Evolutionary conservation across 2,797 vertebrate species (phyloP), one percentile per base, ranked within the genome.

Genomic region (Poecilia gillii): DNA sequence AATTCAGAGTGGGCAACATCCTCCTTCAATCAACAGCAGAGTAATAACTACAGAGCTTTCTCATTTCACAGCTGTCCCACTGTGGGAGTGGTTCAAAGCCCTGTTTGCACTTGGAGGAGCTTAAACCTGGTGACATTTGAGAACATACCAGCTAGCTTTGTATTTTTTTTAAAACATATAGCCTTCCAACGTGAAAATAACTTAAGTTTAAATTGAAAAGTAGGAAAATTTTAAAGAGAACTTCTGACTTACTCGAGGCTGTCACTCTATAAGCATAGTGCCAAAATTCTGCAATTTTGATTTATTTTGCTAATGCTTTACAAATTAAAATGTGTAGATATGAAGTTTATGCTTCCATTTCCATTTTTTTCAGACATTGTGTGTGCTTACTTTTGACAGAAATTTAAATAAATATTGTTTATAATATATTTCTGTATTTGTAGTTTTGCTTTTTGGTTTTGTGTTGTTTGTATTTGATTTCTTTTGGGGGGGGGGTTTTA

Each of bases 41-140:
- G 57, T 62, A 76, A 82, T 82, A 81, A 80, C 85, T 64, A 13
- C 5, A 45, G 20, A 39, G 13, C 25, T 33, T 83, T 46, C 55
- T 81, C 88, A 86, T 83, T 66, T 28, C 76, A 41, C 93, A 95
- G 92, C 94, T 96, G 93, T 94, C 83, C 55, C 9, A 7, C 53
- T 73, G 7, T 85, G 81, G 91, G 87, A 91, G 92, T 80, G 84
- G 85, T 86, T 9, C 53, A 28, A 45, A 73, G 36, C 49, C 47
- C 45, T 95, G 78, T 96, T 95, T 95, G 87, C 91, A 82, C 82
- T 89, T 92, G 94, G 93, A 94, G 92, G 89, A 84, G 83, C 79
- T 85, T 57, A 36, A 46, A 39, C 3, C 75, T 20, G 73, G 62
- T 39, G 20, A 25, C 81, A 23, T 84, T 59, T 66, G 45, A 77